Percentiles rank a stretch among this genome's conserved stretches.
Evolutionary conservation across 2,888 invertebrate species (phyloP).

Genomic region (Subacronicta megacephala): DNA sequence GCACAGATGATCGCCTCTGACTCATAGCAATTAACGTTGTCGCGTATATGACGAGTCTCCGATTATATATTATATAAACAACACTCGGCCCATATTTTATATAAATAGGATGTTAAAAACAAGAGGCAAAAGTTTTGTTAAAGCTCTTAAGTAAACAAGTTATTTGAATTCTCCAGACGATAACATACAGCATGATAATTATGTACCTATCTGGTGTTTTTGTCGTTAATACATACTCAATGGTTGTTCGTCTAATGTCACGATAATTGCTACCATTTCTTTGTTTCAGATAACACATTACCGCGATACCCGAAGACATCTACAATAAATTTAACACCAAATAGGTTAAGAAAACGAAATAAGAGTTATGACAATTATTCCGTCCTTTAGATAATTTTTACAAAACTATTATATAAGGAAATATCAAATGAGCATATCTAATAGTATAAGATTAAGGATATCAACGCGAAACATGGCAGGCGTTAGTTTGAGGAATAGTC

Average conservation of each 20-base stretch:
- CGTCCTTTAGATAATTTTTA: slow-evolving; percentile 74
- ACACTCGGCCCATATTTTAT: slow-evolving; percentile 11
- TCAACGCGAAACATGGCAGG: slow-evolving; percentile 75
- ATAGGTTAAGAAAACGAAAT: slow-evolving; percentile 66
- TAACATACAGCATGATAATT: not conserved
- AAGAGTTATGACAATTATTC: slow-evolving; percentile 72
- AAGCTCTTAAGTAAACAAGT: not conserved
- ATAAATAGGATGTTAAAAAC: slow-evolving; percentile 8
- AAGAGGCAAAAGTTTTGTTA: not conserved
- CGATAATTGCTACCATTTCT: slow-evolving; percentile 49
- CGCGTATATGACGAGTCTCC: slow-evolving; percentile 59
- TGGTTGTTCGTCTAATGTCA: slow-evolving; percentile 18
- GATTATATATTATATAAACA: slow-evolving; percentile 21
- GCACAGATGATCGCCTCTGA: slow-evolving; percentile 52
- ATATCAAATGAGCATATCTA: slow-evolving; percentile 76
- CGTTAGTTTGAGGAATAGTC: slow-evolving; percentile 73
- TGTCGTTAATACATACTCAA: not conserved
- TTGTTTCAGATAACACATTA: slow-evolving; percentile 80
- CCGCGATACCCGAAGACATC: slow-evolving; percentile 69
- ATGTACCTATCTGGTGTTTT: too few relatives aligned
- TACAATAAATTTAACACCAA: slow-evolving; percentile 63
- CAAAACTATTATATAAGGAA: slow-evolving; percentile 66
- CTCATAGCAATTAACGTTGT: slow-evolving; percentile 60
- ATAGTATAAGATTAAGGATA: slow-evolving; percentile 61
- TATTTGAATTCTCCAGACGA: not conserved